Evolutionary conservation across 2,888 invertebrate species (phyloP).

Genomic region (Epistrophe grossulariae): DNA sequence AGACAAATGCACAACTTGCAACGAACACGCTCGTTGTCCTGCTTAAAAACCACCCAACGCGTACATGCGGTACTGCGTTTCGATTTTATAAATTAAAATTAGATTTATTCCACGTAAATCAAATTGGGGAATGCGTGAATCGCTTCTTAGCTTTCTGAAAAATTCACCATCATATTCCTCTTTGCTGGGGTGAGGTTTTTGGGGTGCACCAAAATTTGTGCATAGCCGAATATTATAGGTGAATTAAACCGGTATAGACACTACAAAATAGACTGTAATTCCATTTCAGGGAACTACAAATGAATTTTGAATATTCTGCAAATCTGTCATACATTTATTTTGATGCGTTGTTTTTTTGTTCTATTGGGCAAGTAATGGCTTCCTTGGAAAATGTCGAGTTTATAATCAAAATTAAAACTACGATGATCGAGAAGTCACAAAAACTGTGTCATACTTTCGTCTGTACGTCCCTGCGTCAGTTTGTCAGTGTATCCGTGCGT

Average conservation of each 20-base stretch:
- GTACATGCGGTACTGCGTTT: conserved; percentile 77
- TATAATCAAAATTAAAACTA: no score
- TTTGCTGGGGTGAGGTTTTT: background rate
- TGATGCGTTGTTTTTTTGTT: no score
- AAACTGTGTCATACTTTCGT: no score
- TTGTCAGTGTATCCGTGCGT: no score
- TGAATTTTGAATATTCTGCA: no score
- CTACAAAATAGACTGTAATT: background rate
- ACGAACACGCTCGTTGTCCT: conserved; percentile 60
- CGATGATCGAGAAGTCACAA: no score
- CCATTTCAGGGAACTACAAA: no score
- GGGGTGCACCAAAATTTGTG: background rate
- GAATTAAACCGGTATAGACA: background rate
- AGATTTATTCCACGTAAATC: conserved; percentile 82
- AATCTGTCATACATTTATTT: no score
- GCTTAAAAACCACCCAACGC: conserved; percentile 76
- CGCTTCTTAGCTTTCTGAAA: conserved; percentile 55
- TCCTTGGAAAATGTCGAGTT: no score
- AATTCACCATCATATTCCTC: conserved; percentile 27
- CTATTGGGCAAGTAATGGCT: no score
- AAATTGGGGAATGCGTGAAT: conserved; percentile 77
- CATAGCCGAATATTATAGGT: background rate
- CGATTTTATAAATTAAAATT: conserved; percentile 82
- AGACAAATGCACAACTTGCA: conserved; percentile 71
- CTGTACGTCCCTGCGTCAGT: no score